Evolutionary conservation across 2,797 vertebrate species (phyloP), one percentile per base, ranked within the genome.

Genomic region (Centropyge bicolor): DNA sequence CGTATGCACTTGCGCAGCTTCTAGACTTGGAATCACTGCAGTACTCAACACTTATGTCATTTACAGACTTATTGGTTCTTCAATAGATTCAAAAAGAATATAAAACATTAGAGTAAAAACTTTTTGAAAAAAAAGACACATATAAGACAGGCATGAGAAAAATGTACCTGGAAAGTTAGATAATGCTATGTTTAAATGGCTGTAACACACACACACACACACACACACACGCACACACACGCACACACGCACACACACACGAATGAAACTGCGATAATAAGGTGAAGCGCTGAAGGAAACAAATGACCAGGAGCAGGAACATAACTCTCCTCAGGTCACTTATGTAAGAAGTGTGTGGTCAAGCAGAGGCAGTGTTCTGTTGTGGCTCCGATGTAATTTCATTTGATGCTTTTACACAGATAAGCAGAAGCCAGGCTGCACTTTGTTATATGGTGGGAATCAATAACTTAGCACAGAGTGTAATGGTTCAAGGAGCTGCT

Each of bases 391-490:
- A 74, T 63, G 68, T 63, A 65, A 80, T 77, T 83, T 82, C 43
- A 83, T 85, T 70, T 75, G n/a, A 87, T 71, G 80, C 83, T 82
- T 89, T 76, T 78, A 82, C 63, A 83, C 59, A 87, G 75, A 83
- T 64, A 78, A 56, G 59, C 71, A 68, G 70, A 55, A 69, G 48
- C 48, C 54, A 43, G 63, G 16, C 24, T 61, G 75, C 61, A 82
- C 81, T 78, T 86, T 85, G 82, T 80, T 88, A 76, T 82, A 86
- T 67, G 61, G 48, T 71, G 45, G 31, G 76, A 79, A 86, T 86
- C 81, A 70, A 90, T 90, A 81, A 74, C 52, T 80, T 60, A 60
- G 67, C 65, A 69, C 14, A 12, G 48, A 68, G 38, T 43, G 76
- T 86, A 85, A 91, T 83, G 74, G 78, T 84, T 86, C 76, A 76